Evolutionary conservation across 1,140 invertebrate species (phyloP).

Genomic region (Mercenaria mercenaria): DNA sequence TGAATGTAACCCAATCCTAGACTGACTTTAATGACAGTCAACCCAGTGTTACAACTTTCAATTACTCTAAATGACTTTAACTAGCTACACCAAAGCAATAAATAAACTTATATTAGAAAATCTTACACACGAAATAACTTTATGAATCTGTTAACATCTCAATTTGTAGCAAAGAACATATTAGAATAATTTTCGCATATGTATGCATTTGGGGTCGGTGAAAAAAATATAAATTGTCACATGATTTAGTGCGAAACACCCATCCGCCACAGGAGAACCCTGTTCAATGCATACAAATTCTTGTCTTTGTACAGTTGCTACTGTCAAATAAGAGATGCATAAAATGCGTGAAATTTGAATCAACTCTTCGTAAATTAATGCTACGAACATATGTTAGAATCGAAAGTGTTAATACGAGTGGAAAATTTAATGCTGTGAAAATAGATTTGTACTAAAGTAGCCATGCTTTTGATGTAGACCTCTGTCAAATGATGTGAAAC

Average conservation of each 20-base stretch:
- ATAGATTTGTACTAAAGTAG: constrained; percentile 28
- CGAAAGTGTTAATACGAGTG: constrained; percentile 18
- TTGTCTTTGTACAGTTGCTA: constrained; percentile 11
- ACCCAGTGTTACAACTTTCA: background rate
- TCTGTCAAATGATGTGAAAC: background rate
- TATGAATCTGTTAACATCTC: constrained; percentile 1
- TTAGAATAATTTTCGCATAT: constrained; percentile 30
- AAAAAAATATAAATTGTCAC: background rate
- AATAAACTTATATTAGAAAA: constrained; percentile 46
- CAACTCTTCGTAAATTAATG: background rate
- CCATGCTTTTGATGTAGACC: constrained; percentile 19
- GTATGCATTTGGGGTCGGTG: background rate
- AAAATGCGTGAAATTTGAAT: constrained; percentile 34
- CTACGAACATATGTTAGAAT: constrained; percentile 20
- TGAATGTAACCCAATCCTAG: constrained; percentile 3
- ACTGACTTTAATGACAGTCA: background rate
- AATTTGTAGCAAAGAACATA: constrained; percentile 24
- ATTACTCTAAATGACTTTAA: constrained; percentile 24
- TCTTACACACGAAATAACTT: constrained; percentile 25
- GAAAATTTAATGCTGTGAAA: constrained; percentile 35
- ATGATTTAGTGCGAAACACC: constrained; percentile 3
- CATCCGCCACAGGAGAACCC: background rate
- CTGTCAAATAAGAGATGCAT: background rate
- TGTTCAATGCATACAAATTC: constrained; percentile 5
- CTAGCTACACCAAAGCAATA: background rate